Evolutionary conservation across 30 jellyfish, hydroid and myxozoan genomes (phyloP), one percentile per base, ranked within the genome.

Genomic region (Pseudorhiza aurosa): DNA sequence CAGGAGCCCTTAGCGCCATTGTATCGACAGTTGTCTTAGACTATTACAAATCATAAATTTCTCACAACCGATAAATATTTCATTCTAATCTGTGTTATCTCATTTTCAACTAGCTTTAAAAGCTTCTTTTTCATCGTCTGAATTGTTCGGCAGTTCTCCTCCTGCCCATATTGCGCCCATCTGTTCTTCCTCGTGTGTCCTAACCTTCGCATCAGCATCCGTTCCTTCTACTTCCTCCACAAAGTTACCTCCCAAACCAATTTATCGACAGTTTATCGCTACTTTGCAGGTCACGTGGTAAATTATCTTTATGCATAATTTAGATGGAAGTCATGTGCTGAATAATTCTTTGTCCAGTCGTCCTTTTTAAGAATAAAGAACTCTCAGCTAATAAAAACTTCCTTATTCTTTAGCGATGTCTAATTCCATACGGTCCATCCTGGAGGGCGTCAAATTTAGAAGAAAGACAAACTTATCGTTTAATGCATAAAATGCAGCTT

Each of bases 121-220:
- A 73, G 74, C 86, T 51, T 73, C 86, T 55, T 73, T 53, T 28
- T 50, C 75, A 50, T 73, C 36, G 58, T 17, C 56, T 45, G 86
- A 73, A 73, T 73, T 73, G 62, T 56, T 35, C 18, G 27, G 55
- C 44, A 56, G 75, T 57, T 43, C 65, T 33, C 42, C 19, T 33
- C 29, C 26, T n/a, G 75, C 45, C 86, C 86, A 73, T 58, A 73
- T 73, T 73, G 86, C 24, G 19, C 27, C 75, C 86, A 73, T 73
- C 72, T 73, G 86, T 39, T 37, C 74, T 29, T 27, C 86, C 74
- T 62, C 75, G 72, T 73, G 74, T 50, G 30, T 30, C 31, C 65
- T 25, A 29, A 30, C 43, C 35, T 71, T 58, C 2, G 6, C 7
- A 32, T 18, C 30, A 45, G 22, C 85, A 45, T 15, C 31, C 28